These are phyloP conservation scores for Hiodon alosoides DNA, from an alignment of 2,113 vertebrate species.

Conservation along the genomic window DNA sequence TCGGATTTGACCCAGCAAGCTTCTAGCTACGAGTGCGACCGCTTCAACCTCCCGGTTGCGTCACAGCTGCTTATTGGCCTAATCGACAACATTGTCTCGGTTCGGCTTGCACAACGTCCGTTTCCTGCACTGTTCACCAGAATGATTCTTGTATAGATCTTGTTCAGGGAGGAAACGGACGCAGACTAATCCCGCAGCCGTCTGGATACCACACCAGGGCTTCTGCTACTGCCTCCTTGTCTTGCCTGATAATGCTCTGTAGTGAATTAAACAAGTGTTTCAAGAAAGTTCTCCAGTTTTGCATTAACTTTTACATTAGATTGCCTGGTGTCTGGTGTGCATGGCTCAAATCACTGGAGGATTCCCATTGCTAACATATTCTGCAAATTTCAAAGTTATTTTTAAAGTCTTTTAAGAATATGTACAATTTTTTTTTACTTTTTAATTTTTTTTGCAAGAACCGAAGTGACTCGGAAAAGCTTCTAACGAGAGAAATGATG, in stretches of 20 bases:
- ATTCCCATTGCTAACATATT: background rate
- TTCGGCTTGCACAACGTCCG: too few species aligned
- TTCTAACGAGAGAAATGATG: constrained; percentile 31
- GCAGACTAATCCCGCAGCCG: too few species aligned
- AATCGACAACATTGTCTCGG: too few species aligned
- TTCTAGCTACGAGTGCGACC: too few species aligned
- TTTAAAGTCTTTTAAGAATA: background rate
- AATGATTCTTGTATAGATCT: too few species aligned
- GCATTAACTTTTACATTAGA: background rate
- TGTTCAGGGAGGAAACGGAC: too few species aligned
- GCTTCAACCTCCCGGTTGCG: too few species aligned
- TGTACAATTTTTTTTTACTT: background rate
- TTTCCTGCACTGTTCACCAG: too few species aligned
- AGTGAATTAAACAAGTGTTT: background rate
- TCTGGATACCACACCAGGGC: too few species aligned
- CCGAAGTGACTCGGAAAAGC: constrained; percentile 31
- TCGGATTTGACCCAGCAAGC: too few species aligned
- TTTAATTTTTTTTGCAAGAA: constrained; percentile 28
- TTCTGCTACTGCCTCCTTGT: too few species aligned
- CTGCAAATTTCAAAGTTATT: background rate
- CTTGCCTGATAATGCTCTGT: background rate
- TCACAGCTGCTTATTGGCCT: too few species aligned
- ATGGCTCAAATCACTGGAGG: background rate
- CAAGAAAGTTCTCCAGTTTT: background rate
- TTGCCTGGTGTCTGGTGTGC: background rate